Base-by-base conservation (phyloP, 2,888 invertebrate genomes). In the Pherbina coryleti region DNA sequence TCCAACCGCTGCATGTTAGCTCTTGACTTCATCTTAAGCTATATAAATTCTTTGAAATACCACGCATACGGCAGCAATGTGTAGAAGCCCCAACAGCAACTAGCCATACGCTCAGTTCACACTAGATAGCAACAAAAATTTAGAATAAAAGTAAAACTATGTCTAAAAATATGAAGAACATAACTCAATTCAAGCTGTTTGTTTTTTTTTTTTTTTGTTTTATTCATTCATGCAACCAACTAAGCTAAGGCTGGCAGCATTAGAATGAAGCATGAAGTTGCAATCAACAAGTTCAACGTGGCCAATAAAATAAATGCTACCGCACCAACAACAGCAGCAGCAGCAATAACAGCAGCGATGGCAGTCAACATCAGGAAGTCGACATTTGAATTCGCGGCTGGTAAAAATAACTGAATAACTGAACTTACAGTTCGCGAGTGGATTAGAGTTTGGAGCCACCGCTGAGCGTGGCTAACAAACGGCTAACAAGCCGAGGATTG, bases 261-360 rank as follows among this genome's bases (percentile, higher is more conserved):
- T 37, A 72, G 72, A 34, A 71, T 71, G 31, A 71, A 71, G 71
- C 57, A 72, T 60, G 60, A 72, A 72, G 37, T 69, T 37, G 60
- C 72, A 60, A 72, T 72, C 60, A 72, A 60, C 44, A 64, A 64
- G 73, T 74, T 64, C 74, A 64, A 74, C 64, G 66, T 44, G 66
- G 55, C 67, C 75, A 75, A 75, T 75, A 66, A 74, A 74, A 74
- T 74, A 66, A 74, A 74, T 53, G 67, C 75, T 75, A 75, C 75
- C 37, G 75, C 66, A 55, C 22, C 66, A 44, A 62, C 64, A 60
- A 7, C n/a, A 19, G 19, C 31, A 37, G 8, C 5, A 9, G 22
- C 51, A 22, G 57, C 37, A 19, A 28, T 2, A 22, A n/a, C 11
- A 51, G 51, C 25, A 28, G 51, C 69, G 19, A 14, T 44, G 28